Percentiles rank a stretch among this genome's conserved stretches.
phyloP scores from a whole-genome alignment of 92 coral and sea anemone species.

The Hydrozoanthus gracilis region DNA sequence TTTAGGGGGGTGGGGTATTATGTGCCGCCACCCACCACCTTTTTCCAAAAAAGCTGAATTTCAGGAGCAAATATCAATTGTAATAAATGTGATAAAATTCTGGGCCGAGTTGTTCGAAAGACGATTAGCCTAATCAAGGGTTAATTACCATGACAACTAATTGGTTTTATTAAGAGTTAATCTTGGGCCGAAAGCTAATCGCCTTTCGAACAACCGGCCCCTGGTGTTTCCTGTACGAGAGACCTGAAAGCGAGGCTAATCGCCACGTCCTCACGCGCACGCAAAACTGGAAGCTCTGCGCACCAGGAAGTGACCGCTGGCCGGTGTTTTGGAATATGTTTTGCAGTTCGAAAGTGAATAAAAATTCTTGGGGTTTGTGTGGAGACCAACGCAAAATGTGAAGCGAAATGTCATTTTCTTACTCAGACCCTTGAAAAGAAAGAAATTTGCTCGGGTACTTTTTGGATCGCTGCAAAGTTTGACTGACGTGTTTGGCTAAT shows the following conservation, averaged over 20 bases:
- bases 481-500: background rate
- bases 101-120: too few relatives aligned
- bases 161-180: too few relatives aligned
- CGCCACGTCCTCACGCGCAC: constrained; percentile 50
- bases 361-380: background rate
- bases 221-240: background rate
- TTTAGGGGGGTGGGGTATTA: too few relatives aligned
- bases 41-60: too few relatives aligned
- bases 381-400: constrained; percentile 19
- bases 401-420: background rate
- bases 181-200: too few relatives aligned
- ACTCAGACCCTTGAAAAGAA: background rate
- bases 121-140: too few relatives aligned
- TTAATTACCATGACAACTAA: too few relatives aligned
- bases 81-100: too few relatives aligned
- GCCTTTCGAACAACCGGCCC: too few relatives aligned
- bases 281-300: constrained; percentile 8
- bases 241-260: constrained; percentile 24
- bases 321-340: constrained; percentile 2
- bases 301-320: constrained; percentile 49
- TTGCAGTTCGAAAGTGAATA: background rate
- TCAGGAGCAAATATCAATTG: too few relatives aligned
- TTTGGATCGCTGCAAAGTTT: background rate
- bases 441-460: background rate
- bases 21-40: too few relatives aligned